Percentiles rank a stretch among this genome's conserved stretches.
phyloP scores from a whole-genome alignment of 1,140 invertebrate genomes.

The Anagrus nilaparvatae region DNA sequence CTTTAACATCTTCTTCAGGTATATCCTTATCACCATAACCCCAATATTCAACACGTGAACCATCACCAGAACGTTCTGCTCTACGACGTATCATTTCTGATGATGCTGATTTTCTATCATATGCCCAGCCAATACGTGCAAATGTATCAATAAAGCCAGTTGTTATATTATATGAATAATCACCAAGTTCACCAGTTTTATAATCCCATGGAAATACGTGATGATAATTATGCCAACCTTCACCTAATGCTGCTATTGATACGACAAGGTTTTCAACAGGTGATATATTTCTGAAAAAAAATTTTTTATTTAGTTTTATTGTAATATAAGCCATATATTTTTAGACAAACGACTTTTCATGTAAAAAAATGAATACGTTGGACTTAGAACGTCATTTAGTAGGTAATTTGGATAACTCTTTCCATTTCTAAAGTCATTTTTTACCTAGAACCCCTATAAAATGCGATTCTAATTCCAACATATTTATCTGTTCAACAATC shows the following conservation, averaged over 20 bases:
- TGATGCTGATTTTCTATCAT: conserved; percentile 59
- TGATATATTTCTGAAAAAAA: conserved; percentile 42
- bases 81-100: conserved; percentile 47
- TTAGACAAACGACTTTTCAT: no score
- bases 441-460: no score
- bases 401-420: no score
- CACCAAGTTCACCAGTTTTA: conserved; percentile 62
- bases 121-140: conserved; percentile 62
- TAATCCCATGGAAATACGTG: conserved; percentile 87
- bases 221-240: conserved; percentile 85
- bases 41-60: conserved; percentile 45
- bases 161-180: conserved; percentile 65
- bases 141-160: conserved; percentile 73
- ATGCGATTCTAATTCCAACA: no score
- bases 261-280: conserved; percentile 44
- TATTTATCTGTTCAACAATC: no score
- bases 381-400: no score
- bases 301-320: no score
- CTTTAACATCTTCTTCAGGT: conserved; percentile 43
- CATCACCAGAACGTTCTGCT: conserved; percentile 53
- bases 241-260: conserved; percentile 37
- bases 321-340: no score
- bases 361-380: no score
- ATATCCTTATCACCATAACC: conserved; percentile 55
- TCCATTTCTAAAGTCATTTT: no score